Base-by-base conservation (phyloP, 2,888 invertebrate species). In the Trichacis sp. region DNA sequence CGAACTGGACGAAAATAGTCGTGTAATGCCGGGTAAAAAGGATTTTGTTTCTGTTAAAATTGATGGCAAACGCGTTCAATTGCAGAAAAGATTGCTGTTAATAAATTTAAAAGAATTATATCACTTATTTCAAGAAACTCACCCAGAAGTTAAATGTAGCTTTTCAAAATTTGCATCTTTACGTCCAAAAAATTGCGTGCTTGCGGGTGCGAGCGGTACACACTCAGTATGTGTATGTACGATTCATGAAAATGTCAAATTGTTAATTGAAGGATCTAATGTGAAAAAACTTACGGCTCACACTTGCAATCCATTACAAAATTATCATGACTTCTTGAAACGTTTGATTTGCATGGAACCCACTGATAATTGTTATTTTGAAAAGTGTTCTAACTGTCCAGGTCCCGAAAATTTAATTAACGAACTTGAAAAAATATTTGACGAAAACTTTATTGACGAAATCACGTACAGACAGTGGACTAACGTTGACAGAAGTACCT, bases 131-230 rank as follows among this genome's bases (percentile, higher is more conserved):
- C 49, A 42, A 30, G 30, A 47, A 9, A 30, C 55, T 24, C 40
- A 56, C 33, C 47, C 53, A 9, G 3, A n/a, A 1, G 11, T 12
- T 5, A 51, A 61, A 48, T 48, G 42, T n/a, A 43, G 63, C 24
- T 66, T 66, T 50, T 58, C 58, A 1, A 66, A 66, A 38, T 66
- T 63, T 45, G 50, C 58, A 33, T 30, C 12, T 49, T 36, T 66
- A 4, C 45, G 62, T 49, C 66, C 58, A 1, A 47, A 48, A 15
- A 3, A 66, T 29, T 66, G 62, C 48, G 43, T 66, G 9, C 43
- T 63, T 2, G 66, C 51, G 9, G 57, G 63, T 17, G 47, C 55
- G 1, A 42, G 45, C 19, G 63, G 63, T 1, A 64, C 64, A 9
- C 67, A 67, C 29, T 36, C 52, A 5, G 56, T 64, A 5, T 67